Evolutionary conservation across 2,888 invertebrate genomes (phyloP).

Genomic region (Anarsia innoxiella): DNA sequence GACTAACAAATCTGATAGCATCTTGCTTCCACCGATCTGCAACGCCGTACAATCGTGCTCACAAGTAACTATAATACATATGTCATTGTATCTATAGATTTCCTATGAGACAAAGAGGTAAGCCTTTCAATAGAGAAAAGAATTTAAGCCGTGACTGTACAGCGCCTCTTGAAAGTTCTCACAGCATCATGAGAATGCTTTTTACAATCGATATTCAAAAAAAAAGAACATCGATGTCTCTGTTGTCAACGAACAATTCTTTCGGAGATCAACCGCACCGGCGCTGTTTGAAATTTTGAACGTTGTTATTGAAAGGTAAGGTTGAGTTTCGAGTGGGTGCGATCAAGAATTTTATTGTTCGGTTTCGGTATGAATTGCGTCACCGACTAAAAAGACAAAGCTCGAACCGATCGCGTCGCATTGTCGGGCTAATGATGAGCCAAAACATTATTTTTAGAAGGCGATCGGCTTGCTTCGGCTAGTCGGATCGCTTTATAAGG

Average conservation of each 20-base stretch:
- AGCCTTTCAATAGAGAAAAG: slow-evolving; percentile 47
- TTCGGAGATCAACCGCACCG: slow-evolving; percentile 50
- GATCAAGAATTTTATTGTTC: slow-evolving; percentile 49
- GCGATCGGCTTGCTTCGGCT: slow-evolving; percentile 26
- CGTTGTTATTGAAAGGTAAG: slow-evolving; percentile 23
- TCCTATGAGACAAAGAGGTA: slow-evolving; percentile 35
- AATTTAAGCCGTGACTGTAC: slow-evolving; percentile 58
- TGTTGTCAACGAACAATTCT: slow-evolving; percentile 73
- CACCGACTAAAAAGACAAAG: slow-evolving; percentile 73
- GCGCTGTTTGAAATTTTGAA: slow-evolving; percentile 21
- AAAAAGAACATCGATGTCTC: slow-evolving; percentile 71
- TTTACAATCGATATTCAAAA: slow-evolving; percentile 74
- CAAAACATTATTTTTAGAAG: slow-evolving; percentile 69
- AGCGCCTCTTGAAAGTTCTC: slow-evolving; percentile 54
- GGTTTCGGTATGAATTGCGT: slow-evolving; percentile 67
- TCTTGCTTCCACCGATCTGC: slow-evolving; percentile 34
- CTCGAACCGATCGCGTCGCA: slow-evolving; percentile 56
- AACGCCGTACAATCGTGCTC: slow-evolving; percentile 31
- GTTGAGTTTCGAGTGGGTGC: slow-evolving; percentile 24
- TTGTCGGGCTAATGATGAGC: slow-evolving; percentile 65
- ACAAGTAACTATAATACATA: slow-evolving; percentile 24
- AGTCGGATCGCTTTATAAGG: slow-evolving; percentile 48
- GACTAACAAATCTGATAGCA: slow-evolving; percentile 31
- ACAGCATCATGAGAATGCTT: slow-evolving; percentile 69
- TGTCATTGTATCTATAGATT: neutral